Evolutionary conservation across 2,888 invertebrate genomes (phyloP).

Genomic region (Tetramorium bicarinatum): DNA sequence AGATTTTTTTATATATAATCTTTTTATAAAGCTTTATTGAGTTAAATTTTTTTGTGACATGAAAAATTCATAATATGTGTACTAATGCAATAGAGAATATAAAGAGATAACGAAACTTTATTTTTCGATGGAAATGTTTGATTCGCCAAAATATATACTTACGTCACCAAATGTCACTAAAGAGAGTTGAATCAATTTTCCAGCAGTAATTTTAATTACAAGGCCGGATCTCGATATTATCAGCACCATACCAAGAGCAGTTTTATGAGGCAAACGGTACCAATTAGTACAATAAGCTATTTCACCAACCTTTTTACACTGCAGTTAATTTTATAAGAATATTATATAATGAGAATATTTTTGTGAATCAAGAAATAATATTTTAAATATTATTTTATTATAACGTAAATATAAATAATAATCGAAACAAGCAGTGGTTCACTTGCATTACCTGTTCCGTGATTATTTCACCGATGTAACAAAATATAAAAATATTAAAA

Average conservation of each 20-base stretch:
- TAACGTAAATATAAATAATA: neutral
- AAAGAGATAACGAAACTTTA: neutral
- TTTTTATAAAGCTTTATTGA: neutral
- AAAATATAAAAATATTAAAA: conserved; percentile 66
- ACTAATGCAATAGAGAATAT: neutral
- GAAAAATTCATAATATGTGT: neutral
- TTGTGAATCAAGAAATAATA: neutral
- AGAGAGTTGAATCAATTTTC: conserved; percentile 67
- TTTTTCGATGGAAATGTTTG: neutral
- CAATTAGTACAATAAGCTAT: conserved; percentile 74
- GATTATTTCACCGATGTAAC: conserved; percentile 62
- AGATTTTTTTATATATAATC: neutral
- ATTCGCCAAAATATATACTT: conserved; percentile 35
- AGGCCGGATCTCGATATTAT: conserved; percentile 71
- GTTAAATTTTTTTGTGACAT: neutral
- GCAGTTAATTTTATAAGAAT: neutral
- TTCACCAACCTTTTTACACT: conserved; percentile 75
- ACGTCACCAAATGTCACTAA: conserved; percentile 70
- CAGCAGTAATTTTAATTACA: conserved; percentile 69
- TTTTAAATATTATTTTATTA: neutral
- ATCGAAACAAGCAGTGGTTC: neutral
- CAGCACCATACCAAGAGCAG: conserved; percentile 63
- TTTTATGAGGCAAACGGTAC: conserved; percentile 71
- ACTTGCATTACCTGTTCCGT: conserved; percentile 54
- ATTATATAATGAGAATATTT: neutral